A percentile compares a stretch with the other conserved stretches of the same genome.
phyloP scores from a whole-genome alignment of 2,113 vertebrate genomes.

The Xiphorhynchus elegans region DNA sequence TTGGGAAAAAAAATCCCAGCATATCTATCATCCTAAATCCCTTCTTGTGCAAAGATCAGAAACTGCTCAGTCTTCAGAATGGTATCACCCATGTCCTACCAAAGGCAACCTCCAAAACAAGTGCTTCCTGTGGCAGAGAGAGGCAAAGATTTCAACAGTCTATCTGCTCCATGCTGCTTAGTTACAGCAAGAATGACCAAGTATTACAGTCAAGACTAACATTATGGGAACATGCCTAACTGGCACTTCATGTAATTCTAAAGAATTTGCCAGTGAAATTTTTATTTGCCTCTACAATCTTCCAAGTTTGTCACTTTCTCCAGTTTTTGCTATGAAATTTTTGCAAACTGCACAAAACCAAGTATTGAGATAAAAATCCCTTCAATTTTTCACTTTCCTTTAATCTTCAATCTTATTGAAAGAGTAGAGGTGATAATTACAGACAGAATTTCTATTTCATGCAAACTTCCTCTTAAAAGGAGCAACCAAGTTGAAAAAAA shows the following conservation, averaged over 20 bases:
- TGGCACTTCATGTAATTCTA: neutral
- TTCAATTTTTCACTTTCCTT: neutral
- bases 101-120: neutral
- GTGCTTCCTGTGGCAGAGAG: neutral
- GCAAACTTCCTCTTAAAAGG: neutral
- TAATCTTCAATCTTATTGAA: neutral
- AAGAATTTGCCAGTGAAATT: neutral
- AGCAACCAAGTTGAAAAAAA: neutral
- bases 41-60: neutral
- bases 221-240: neutral
- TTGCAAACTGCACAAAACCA: neutral
- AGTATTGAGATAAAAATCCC: neutral
- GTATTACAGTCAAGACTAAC: neutral
- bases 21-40: neutral
- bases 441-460: neutral
- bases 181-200: neutral
- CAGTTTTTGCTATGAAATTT: neutral
- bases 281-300: neutral
- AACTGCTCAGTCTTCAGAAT: neutral
- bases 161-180: neutral
- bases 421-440: neutral
- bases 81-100: rapidly evolving
- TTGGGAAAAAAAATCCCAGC: neutral
- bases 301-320: neutral
- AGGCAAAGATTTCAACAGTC: neutral